Evolutionary conservation across 1,140 invertebrate genomes (phyloP).

Genomic region (Manduca sexta): DNA sequence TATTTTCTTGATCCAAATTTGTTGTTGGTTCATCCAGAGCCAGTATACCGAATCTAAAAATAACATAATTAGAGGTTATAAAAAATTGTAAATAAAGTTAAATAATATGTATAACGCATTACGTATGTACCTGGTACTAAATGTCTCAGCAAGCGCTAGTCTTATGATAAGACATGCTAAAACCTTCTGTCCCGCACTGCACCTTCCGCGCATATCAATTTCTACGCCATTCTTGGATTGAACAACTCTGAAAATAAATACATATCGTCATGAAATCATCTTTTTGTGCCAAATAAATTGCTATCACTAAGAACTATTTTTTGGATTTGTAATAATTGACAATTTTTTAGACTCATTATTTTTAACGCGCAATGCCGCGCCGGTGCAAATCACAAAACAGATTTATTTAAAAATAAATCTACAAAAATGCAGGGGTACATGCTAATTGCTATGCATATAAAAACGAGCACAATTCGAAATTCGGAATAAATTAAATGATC

Average conservation of each 20-base stretch:
- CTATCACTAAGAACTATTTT: too few species aligned
- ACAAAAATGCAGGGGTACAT: too few species aligned
- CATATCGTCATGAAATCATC: too few species aligned
- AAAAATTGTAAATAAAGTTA: neutral
- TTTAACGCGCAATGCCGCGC: too few species aligned
- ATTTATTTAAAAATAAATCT: too few species aligned
- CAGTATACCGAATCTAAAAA: constrained; percentile 91
- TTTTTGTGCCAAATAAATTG: too few species aligned
- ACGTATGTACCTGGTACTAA: constrained; percentile 78
- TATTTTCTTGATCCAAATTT: constrained; percentile 95
- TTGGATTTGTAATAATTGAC: too few species aligned
- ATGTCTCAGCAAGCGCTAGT: constrained; percentile 96
- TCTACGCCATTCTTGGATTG: constrained; percentile 87
- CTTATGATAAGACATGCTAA: constrained; percentile 96
- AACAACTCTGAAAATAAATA: constrained; percentile 77
- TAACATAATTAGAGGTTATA: neutral
- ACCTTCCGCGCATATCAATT: constrained; percentile 96
- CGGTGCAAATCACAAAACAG: too few species aligned
- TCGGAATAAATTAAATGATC: too few species aligned
- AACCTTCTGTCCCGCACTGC: constrained; percentile 98
- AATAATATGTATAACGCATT: neutral
- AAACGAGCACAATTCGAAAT: too few species aligned
- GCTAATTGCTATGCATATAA: too few species aligned
- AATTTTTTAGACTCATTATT: too few species aligned
- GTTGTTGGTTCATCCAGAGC: constrained; percentile 99